Evolutionary conservation across 2,113 vertebrate genomes (phyloP).

Genomic region (Isichthys henryi): DNA sequence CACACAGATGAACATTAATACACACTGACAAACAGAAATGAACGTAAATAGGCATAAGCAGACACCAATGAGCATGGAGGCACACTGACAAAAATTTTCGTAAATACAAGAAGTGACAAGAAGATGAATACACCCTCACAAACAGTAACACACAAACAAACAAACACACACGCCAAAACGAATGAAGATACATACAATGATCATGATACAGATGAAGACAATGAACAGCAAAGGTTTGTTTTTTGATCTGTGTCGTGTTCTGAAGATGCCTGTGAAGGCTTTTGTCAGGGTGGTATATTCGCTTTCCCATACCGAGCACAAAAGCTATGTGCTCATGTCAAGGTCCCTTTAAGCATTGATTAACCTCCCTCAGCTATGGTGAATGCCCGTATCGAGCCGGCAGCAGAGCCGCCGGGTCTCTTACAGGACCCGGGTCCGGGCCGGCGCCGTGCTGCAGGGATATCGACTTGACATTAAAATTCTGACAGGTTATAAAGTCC

Average conservation of each 20-base stretch:
- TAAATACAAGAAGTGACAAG: neutral
- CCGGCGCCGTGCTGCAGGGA: conserved; percentile 1
- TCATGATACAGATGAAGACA: neutral
- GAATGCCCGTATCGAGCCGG: conserved; percentile 34
- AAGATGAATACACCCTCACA: neutral
- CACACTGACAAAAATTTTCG: neutral
- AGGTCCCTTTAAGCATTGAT: conserved; percentile 25
- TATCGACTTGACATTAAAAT: conserved; percentile 37
- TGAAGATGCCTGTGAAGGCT: neutral
- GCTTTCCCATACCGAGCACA: neutral
- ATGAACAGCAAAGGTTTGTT: neutral
- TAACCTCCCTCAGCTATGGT: conserved; percentile 36
- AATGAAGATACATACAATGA: neutral
- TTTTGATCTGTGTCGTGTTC: neutral
- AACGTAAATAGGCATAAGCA: neutral
- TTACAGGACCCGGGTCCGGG: conserved; percentile 15
- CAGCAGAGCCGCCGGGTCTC: conserved; percentile 25
- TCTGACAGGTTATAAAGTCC: conserved; percentile 25
- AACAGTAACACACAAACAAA: neutral
- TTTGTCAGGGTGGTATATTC: neutral
- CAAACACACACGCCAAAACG: neutral
- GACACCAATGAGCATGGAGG: neutral
- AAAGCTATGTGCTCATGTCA: neutral
- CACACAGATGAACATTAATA: neutral
- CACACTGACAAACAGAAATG: neutral